Conservation (phyloP, 2,797 vertebrate species). For the Pteronotus mesoamericanus region DNA sequence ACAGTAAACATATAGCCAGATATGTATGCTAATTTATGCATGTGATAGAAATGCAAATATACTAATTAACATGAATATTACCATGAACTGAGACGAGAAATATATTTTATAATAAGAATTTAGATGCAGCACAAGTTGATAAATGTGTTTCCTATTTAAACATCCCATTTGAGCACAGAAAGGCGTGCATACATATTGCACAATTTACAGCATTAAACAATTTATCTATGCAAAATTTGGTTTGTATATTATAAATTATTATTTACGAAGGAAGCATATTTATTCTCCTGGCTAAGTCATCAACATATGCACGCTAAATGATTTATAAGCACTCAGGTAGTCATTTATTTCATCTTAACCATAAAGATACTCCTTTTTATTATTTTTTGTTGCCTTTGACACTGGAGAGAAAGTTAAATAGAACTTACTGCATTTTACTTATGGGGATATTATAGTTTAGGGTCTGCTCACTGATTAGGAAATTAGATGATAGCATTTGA, state of each 20-base stretch:
- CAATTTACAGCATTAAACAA: constrained; percentile 55
- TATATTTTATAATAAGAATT: constrained; percentile 54
- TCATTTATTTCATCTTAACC: background rate
- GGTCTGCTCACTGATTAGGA: background rate
- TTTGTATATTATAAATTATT: constrained; percentile 17
- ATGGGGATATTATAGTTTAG: background rate
- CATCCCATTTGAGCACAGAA: constrained; percentile 49
- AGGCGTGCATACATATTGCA: constrained; percentile 33
- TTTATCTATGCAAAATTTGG: constrained; percentile 39
- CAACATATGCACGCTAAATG: background rate
- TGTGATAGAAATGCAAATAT: constrained; percentile 39
- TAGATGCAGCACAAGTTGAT: constrained; percentile 46
- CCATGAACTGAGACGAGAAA: constrained; percentile 35
- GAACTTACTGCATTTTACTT: background rate
- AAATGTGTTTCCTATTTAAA: constrained; percentile 63
- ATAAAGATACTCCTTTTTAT: background rate
- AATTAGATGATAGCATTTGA: background rate
- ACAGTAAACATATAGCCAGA: constrained; percentile 45
- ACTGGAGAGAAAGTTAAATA: background rate
- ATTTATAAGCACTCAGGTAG: background rate
- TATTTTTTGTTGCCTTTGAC: background rate
- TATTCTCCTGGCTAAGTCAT: constrained; percentile 3
- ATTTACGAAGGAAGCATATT: constrained; percentile 4
- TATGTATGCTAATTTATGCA: constrained; percentile 60
- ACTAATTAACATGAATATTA: constrained; percentile 68